A percentile compares a stretch with the other conserved stretches of the same genome.
phyloP scores from a whole-genome alignment of 2,113 vertebrate genomes.

The Brienomyrus longianalis region DNA sequence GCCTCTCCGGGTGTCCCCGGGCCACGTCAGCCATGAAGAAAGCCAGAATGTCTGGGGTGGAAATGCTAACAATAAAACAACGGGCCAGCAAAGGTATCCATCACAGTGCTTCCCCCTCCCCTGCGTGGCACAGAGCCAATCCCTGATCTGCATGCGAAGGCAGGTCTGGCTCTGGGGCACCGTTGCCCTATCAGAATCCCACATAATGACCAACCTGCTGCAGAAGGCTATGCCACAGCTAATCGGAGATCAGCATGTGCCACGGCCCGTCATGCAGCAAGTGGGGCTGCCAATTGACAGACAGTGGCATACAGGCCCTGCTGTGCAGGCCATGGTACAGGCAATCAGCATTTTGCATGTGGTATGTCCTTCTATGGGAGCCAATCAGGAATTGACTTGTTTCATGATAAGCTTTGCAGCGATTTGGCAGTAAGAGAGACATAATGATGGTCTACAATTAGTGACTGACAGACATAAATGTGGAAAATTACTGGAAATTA shows the following conservation, averaged over 20 bases:
- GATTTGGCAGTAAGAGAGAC: not conserved
- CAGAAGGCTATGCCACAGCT: not conserved
- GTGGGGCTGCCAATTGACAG: not conserved
- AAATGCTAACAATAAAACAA: conserved; percentile 97
- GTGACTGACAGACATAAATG: conserved; percentile 6
- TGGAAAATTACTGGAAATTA: not conserved
- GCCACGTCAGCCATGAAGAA: conserved; percentile 97
- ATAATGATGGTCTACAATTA: conserved; percentile 12
- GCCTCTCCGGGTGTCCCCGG: conserved; percentile 91
- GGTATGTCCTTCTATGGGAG: not conserved
- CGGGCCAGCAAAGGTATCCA: conserved; percentile 83
- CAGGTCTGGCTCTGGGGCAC: not conserved
- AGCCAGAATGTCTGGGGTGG: conserved; percentile 84
- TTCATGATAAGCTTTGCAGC: not conserved
- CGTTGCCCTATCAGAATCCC: not conserved
- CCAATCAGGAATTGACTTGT: not conserved
- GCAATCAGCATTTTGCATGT: conserved; percentile 3
- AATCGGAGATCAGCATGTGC: not conserved
- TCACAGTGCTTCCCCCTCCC: not conserved
- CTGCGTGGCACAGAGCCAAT: not conserved
- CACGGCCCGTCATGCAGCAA: not conserved
- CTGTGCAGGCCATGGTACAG: not conserved
- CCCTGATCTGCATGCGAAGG: not conserved
- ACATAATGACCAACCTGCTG: not conserved
- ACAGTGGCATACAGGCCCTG: not conserved